phyloP scores from a whole-genome alignment of 1,140 invertebrate species.

The Aphaenogaster ashmeadi region DNA sequence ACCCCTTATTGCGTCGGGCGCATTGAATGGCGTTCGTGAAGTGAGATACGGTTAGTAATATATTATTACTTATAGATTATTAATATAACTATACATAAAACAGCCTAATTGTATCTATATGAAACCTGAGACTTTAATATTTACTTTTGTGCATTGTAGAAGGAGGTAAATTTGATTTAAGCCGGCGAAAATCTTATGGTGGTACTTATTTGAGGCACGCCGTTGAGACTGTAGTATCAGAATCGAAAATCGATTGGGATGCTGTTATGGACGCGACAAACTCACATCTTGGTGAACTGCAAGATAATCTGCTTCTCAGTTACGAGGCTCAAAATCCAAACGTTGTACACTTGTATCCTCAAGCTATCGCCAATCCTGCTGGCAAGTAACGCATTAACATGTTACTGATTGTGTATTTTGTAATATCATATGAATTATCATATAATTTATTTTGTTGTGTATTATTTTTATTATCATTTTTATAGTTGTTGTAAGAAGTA shows the following conservation, averaged over 20 bases:
- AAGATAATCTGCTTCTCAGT: slow-evolving; percentile 88
- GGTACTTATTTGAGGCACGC: slow-evolving; percentile 81
- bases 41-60: slow-evolving; percentile 80
- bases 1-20: slow-evolving; percentile 83
- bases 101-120: not conserved
- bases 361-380: slow-evolving; percentile 87
- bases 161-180: slow-evolving; percentile 82
- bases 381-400: slow-evolving; percentile 79
- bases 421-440: not conserved
- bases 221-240: slow-evolving; percentile 81
- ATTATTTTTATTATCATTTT: slow-evolving; percentile 19
- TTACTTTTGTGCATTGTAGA: slow-evolving; percentile 68
- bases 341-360: slow-evolving; percentile 89
- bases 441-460: not conserved
- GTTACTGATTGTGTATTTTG: not conserved
- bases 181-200: slow-evolving; percentile 82
- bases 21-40: slow-evolving; percentile 83
- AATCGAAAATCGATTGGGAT: slow-evolving; percentile 86
- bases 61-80: slow-evolving; percentile 11
- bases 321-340: slow-evolving; percentile 89
- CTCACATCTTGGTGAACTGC: slow-evolving; percentile 87
- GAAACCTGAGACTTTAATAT: not conserved
- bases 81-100: slow-evolving; percentile 5
- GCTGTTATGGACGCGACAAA: slow-evolving; percentile 84
- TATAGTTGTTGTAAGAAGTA: slow-evolving; percentile 82